Evolutionary conservation across 1,140 invertebrate species (phyloP).

Genomic region (Drosophila virilis): DNA sequence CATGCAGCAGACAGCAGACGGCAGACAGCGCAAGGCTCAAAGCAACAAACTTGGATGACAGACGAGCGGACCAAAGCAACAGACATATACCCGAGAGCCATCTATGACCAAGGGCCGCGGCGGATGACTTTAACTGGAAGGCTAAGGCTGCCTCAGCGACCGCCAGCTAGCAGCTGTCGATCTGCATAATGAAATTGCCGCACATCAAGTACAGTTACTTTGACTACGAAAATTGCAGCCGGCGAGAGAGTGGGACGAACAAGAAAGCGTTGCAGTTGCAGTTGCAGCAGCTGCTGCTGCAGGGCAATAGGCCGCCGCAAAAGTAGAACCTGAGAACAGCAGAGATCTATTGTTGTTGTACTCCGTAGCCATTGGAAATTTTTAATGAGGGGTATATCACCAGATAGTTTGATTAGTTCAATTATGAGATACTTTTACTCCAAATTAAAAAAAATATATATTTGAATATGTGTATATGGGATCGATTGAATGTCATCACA

Average conservation of each 20-base stretch:
- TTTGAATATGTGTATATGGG: no score
- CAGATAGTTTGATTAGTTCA: no score
- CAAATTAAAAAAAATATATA: no score
- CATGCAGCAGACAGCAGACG: background rate
- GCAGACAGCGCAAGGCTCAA: conserved; percentile 5
- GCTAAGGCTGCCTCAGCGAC: conserved; percentile 9
- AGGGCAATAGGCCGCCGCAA: conserved; percentile 53
- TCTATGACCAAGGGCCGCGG: conserved; percentile 4
- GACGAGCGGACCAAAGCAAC: conserved; percentile 5
- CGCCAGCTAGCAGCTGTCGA: conserved; percentile 42
- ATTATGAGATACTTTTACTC: no score
- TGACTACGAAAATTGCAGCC: conserved; percentile 42
- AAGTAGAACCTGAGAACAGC: conserved; percentile 70
- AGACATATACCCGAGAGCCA: background rate
- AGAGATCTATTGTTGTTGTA: conserved; percentile 8
- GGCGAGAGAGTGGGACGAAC: conserved; percentile 26
- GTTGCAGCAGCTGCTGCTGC: conserved; percentile 14
- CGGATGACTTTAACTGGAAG: conserved; percentile 10
- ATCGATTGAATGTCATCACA: no score
- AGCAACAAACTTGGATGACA: conserved; percentile 8
- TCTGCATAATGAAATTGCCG: conserved; percentile 76
- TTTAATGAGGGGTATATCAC: background rate
- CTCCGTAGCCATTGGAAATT: background rate
- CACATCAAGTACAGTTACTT: conserved; percentile 67
- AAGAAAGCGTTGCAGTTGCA: conserved; percentile 33